A percentile compares a stretch with the other conserved stretches of the same genome.
These are phyloP conservation scores for Pseudococcus viburni DNA, from an alignment of 2,888 invertebrate genomes.

Conservation along the genomic window DNA sequence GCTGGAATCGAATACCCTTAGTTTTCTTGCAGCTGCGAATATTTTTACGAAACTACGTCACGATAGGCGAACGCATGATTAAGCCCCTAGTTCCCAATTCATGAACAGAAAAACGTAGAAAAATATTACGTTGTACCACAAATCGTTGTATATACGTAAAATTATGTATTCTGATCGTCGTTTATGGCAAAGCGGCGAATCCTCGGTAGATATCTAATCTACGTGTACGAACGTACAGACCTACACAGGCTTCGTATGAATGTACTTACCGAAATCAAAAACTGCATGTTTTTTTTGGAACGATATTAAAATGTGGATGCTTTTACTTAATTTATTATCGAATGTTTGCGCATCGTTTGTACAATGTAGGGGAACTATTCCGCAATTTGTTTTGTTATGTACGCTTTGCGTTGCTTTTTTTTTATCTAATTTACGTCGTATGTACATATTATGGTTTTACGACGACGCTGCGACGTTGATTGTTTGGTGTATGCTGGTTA, in stretches of 20 bases:
- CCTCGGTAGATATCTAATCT: neutral
- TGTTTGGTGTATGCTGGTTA: slow-evolving; percentile 23
- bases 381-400: slow-evolving; percentile 27
- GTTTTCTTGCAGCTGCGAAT: neutral
- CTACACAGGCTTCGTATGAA: neutral
- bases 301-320: neutral
- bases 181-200: neutral
- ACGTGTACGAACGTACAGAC: neutral
- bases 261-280: neutral
- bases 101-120: no score
- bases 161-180: neutral
- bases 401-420: slow-evolving; percentile 6
- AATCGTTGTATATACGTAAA: no score
- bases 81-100: neutral
- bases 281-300: neutral
- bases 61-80: neutral
- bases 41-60: neutral
- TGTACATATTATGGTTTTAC: slow-evolving; percentile 28
- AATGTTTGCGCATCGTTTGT: slow-evolving; percentile 24
- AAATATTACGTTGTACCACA: no score
- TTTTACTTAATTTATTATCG: neutral
- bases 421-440: slow-evolving; percentile 20
- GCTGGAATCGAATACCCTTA: no score
- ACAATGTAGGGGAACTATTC: slow-evolving; percentile 13
- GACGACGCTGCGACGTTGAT: slow-evolving; percentile 36